These are phyloP conservation scores for Nothobranchius kuhntae DNA, from an alignment of 2,113 vertebrate species.

Conservation along the genomic window DNA sequence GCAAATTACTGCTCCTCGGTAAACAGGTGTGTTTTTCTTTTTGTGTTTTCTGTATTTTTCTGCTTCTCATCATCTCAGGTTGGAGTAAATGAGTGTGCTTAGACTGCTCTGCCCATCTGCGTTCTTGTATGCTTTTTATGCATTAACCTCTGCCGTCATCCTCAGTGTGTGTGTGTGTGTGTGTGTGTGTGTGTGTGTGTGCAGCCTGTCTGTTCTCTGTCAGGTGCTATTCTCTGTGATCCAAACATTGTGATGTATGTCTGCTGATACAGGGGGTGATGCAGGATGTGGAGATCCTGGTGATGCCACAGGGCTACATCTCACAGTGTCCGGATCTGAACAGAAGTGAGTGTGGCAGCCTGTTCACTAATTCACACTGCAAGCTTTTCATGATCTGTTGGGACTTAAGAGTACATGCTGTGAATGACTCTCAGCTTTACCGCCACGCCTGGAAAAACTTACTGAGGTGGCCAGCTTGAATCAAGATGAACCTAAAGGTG, in stretches of 20 bases:
- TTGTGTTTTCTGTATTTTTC: not conserved
- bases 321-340: conserved; percentile 98
- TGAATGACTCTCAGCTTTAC: too few relatives aligned
- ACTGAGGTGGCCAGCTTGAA: too few relatives aligned
- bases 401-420: too few relatives aligned
- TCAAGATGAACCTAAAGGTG: too few relatives aligned
- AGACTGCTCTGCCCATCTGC: not conserved
- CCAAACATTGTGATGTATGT: conserved; percentile 19
- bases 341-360: conserved; percentile 87
- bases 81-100: conserved; percentile 10
- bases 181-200: not conserved
- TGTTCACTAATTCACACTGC: too few relatives aligned
- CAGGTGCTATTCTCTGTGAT: not conserved
- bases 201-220: not conserved
- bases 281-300: conserved; percentile 96
- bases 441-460: too few relatives aligned
- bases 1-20: not conserved
- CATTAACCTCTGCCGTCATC: conserved; percentile 22
- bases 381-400: too few relatives aligned
- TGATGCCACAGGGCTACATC: conserved; percentile 98
- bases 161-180: not conserved
- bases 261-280: conserved; percentile 86
- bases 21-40: conserved; percentile 26
- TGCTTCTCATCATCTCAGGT: conserved; percentile 20
- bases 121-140: conserved; percentile 11